A percentile compares a stretch with the other conserved stretches of the same genome.
These are phyloP conservation scores for Sapayoa aenigma DNA, from an alignment of 2,113 vertebrate species.

Conservation along the genomic window DNA sequence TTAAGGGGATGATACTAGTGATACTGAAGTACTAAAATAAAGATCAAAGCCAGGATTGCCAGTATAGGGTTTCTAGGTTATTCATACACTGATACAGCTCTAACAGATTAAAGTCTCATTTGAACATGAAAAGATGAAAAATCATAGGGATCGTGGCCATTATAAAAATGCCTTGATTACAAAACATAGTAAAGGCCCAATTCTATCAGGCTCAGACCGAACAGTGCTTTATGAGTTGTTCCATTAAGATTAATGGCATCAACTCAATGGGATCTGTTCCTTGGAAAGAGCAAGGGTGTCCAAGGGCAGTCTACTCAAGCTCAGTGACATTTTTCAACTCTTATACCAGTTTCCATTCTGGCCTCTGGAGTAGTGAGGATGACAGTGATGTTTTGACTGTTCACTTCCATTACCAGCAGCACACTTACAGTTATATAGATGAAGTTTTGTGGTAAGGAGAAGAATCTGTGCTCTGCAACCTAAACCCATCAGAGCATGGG, in stretches of 20 bases:
- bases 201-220: background rate
- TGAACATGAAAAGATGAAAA: constrained; percentile 9
- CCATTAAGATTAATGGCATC: background rate
- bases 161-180: background rate
- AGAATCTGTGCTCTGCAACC: background rate
- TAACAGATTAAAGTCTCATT: constrained; percentile 45
- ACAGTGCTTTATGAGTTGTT: background rate
- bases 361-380: background rate
- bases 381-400: background rate
- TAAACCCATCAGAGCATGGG: background rate
- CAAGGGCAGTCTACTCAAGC: background rate
- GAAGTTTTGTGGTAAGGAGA: background rate
- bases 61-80: constrained; percentile 18
- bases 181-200: background rate
- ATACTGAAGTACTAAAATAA: constrained; percentile 6
- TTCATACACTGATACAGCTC: background rate
- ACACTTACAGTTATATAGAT: background rate
- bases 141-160: background rate
- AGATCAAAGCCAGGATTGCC: constrained; percentile 31
- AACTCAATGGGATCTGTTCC: background rate
- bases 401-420: background rate
- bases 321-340: background rate
- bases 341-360: background rate
- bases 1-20: constrained; percentile 19
- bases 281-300: background rate